phyloP scores from a whole-genome alignment of 2,113 vertebrate genomes.

The Procavia capensis region DNA sequence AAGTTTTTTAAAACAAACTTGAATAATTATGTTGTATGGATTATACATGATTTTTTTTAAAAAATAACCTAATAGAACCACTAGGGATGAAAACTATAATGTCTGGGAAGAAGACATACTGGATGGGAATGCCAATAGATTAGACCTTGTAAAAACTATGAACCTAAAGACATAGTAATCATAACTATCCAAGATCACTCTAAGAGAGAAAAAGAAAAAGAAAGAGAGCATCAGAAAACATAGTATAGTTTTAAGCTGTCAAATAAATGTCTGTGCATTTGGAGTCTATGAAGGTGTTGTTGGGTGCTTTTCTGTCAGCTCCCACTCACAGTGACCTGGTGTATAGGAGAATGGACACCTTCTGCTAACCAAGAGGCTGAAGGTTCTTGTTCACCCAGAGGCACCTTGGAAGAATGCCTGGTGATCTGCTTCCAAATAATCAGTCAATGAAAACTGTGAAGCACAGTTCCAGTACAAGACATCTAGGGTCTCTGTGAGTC shows the following conservation, averaged over 20 bases:
- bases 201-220: background rate
- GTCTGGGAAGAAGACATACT: background rate
- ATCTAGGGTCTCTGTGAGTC: no score
- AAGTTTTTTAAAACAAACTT: background rate
- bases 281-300: background rate
- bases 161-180: background rate
- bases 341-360: background rate
- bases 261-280: background rate
- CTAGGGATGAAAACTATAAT: background rate
- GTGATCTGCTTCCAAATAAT: no score
- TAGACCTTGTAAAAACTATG: background rate
- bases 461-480: no score
- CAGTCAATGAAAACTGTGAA: no score
- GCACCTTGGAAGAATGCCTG: no score
- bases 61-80: background rate
- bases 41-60: background rate
- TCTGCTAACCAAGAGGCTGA: no score
- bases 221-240: background rate
- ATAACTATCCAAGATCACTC: background rate
- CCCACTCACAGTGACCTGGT: no score
- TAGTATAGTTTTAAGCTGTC: background rate
- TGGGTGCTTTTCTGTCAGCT: no score
- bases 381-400: no score
- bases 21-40: no score
- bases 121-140: background rate